Percentiles rank a stretch among this genome's conserved stretches.
Evolutionary conservation across 2,888 invertebrate genomes (phyloP).

Genomic region (Clostera curtula): DNA sequence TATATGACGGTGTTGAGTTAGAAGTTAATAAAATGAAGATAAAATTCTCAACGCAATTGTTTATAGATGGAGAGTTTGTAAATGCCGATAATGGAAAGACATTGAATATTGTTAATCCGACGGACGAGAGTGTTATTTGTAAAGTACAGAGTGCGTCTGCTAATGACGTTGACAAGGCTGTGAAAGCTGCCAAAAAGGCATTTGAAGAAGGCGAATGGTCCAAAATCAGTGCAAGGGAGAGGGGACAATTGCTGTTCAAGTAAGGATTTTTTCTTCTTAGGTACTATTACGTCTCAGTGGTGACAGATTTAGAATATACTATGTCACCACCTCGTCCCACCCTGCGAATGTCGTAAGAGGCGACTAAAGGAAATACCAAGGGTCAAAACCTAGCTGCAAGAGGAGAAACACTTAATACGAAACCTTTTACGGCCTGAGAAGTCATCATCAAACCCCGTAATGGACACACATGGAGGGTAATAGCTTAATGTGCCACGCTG

Average conservation of each 20-base stretch:
- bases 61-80: conserved; percentile 93
- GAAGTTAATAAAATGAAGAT: conserved; percentile 89
- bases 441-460: no score
- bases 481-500: no score
- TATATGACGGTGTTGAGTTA: conserved; percentile 84
- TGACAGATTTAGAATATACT: neutral
- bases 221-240: conserved; percentile 93
- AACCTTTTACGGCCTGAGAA: no score
- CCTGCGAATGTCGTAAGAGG: no score
- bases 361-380: no score
- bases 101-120: conserved; percentile 85
- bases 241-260: conserved; percentile 88
- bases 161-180: conserved; percentile 91
- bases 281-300: neutral
- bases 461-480: no score
- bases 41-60: conserved; percentile 91
- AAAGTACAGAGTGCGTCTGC: conserved; percentile 82
- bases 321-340: no score
- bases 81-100: conserved; percentile 81
- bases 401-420: no score
- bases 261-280: conserved; percentile 42
- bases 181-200: conserved; percentile 89
- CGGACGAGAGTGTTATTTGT: conserved; percentile 87
- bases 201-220: conserved; percentile 94
- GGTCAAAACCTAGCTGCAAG: no score